Evolutionary conservation across 1,140 invertebrate genomes (phyloP).

Genomic region (Achatina immaculata): DNA sequence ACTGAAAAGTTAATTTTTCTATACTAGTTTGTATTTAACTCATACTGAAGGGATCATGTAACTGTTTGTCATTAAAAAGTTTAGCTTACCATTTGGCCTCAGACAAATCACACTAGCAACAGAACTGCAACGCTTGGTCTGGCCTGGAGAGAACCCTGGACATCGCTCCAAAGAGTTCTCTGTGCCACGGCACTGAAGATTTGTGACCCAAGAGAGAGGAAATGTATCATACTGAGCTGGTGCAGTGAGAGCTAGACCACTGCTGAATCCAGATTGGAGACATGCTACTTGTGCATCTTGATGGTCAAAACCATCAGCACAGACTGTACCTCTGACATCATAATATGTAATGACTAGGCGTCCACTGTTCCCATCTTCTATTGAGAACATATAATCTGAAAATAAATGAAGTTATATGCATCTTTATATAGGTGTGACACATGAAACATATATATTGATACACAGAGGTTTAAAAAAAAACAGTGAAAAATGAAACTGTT

Average conservation of each 20-base stretch:
- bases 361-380: slow-evolving; percentile 51
- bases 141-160: not conserved
- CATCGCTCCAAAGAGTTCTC: not conserved
- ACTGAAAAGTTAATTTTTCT: no score
- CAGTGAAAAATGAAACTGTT: no score
- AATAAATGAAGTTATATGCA: no score
- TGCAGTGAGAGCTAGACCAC: slow-evolving; percentile 52
- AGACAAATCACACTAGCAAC: slow-evolving; percentile 17
- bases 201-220: not conserved
- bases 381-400: slow-evolving; percentile 47
- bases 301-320: slow-evolving; percentile 57
- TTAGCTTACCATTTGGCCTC: not conserved
- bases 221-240: not conserved
- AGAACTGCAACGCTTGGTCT: not conserved
- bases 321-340: slow-evolving; percentile 56
- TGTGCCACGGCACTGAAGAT: slow-evolving; percentile 8
- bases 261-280: slow-evolving; percentile 52
- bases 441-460: no score
- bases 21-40: no score
- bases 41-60: no score
- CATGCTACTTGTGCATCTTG: slow-evolving; percentile 62
- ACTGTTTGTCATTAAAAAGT: no score
- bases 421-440: not conserved
- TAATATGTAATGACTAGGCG: slow-evolving; percentile 48
- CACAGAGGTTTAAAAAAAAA: no score